phyloP scores from a whole-genome alignment of 2,888 invertebrate genomes.

The Pristionchus japonicus region DNA sequence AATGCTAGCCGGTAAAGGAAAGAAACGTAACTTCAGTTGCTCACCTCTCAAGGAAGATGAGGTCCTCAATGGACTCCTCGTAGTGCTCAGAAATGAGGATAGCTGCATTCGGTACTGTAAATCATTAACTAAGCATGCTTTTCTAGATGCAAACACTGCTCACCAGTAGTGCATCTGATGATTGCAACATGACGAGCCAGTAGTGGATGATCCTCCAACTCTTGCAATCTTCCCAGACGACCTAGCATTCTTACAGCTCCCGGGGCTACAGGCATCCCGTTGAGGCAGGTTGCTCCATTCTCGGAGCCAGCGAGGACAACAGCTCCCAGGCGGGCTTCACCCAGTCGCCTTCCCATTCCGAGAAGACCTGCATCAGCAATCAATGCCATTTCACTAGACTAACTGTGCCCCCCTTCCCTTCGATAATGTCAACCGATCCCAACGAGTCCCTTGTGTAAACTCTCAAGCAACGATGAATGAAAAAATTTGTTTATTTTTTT shows the following conservation, averaged over 20 bases:
- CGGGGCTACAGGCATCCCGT: conserved; percentile 94
- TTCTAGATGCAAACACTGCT: not conserved
- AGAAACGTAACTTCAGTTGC: not conserved
- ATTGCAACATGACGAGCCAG: conserved; percentile 36
- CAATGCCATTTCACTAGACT: conserved; percentile 29
- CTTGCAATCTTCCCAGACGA: conserved; percentile 29
- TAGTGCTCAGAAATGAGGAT: conserved; percentile 72
- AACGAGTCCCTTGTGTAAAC: conserved; percentile 35
- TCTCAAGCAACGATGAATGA: not conserved
- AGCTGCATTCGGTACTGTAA: conserved; percentile 63
- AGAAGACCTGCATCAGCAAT: conserved; percentile 27
- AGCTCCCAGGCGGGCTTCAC: conserved; percentile 3
- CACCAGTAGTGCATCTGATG: conserved; percentile 41
- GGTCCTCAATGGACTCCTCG: conserved; percentile 82
- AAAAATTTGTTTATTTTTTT: conserved; percentile 38
- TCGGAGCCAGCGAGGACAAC: conserved; percentile 40
- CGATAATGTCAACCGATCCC: conserved; percentile 27
- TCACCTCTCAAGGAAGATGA: conserved; percentile 18
- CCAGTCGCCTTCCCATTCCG: conserved; percentile 43
- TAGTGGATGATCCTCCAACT: conserved; percentile 27
- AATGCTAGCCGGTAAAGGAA: not conserved
- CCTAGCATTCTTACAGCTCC: conserved; percentile 89
- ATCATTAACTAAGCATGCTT: not conserved
- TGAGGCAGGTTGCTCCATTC: conserved; percentile 75
- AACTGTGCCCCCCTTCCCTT: not conserved